phyloP scores from a whole-genome alignment of 2,797 vertebrate genomes.

The Serranus cabrilla region DNA sequence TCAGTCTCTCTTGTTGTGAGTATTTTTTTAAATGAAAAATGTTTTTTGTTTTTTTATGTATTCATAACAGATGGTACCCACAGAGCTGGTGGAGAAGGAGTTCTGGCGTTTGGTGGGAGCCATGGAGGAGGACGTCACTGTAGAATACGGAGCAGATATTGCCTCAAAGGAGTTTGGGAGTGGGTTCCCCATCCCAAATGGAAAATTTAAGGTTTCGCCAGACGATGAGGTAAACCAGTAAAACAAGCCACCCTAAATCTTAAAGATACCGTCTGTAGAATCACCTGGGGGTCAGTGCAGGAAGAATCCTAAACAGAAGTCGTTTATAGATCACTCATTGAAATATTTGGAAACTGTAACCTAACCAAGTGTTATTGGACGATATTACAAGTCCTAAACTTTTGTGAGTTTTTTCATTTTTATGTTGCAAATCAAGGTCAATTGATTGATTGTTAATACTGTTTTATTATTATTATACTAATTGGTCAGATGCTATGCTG shows the following conservation, averaged over 20 bases:
- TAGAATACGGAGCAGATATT: conserved; percentile 98
- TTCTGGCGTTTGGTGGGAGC: conserved; percentile 98
- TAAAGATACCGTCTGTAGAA: background rate
- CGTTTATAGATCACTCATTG: too few relatives aligned
- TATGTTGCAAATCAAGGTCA: too few relatives aligned
- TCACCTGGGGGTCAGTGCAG: background rate
- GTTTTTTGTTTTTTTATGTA: background rate
- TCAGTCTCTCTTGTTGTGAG: background rate
- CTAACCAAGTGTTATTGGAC: too few relatives aligned
- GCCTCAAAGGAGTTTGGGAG: conserved; percentile 98
- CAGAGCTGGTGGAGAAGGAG: conserved; percentile 97
- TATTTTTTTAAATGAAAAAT: background rate
- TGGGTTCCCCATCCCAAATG: conserved; percentile 94
- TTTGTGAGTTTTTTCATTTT: too few relatives aligned
- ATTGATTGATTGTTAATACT: too few relatives aligned
- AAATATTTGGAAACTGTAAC: too few relatives aligned
- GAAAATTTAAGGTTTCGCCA: conserved; percentile 91
- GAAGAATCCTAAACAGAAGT: too few relatives aligned
- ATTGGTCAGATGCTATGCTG: too few relatives aligned
- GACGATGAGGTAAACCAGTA: conserved; percentile 91
- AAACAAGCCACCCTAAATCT: background rate
- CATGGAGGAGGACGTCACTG: conserved; percentile 97
- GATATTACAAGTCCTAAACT: too few relatives aligned
- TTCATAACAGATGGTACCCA: conserved; percentile 94
- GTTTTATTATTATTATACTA: too few relatives aligned